A percentile compares a stretch with the other conserved stretches of the same genome.
These are phyloP conservation scores for Dallia pectoralis DNA, from an alignment of 2,797 vertebrate genomes.

Conservation along the genomic window DNA sequence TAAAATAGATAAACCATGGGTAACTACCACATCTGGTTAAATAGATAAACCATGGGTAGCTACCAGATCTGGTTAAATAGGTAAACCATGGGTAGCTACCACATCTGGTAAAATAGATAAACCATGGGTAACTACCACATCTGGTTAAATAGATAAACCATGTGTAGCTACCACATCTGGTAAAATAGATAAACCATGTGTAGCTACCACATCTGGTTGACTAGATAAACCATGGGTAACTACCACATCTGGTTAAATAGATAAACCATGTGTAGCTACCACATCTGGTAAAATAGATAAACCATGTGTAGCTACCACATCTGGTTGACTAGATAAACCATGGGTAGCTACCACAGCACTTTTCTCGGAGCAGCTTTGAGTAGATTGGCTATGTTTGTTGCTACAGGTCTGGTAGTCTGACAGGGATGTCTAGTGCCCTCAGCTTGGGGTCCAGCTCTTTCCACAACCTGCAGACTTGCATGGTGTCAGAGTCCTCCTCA, in stretches of 20 bases:
- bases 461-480: constrained; percentile 85
- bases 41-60: constrained; percentile 51
- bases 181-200: constrained; percentile 55
- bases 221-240: constrained; percentile 51
- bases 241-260: constrained; percentile 39
- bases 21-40: constrained; percentile 14
- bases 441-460: constrained; percentile 79
- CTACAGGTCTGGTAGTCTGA: constrained; percentile 77
- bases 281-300: constrained; percentile 49
- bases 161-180: constrained; percentile 30
- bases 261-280: constrained; percentile 46
- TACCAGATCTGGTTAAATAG: too few species aligned
- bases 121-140: constrained; percentile 40
- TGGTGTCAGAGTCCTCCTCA: constrained; percentile 76
- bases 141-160: constrained; percentile 55
- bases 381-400: constrained; percentile 70
- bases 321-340: constrained; percentile 52
- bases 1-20: constrained; percentile 56
- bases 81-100: constrained; percentile 46
- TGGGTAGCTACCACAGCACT: constrained; percentile 27
- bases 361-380: constrained; percentile 52
- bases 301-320: constrained; percentile 40
- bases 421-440: constrained; percentile 77
- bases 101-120: constrained; percentile 49
- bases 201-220: constrained; percentile 16